Conservation (phyloP, 2,113 vertebrate species). For the Cololabis saira region DNA sequence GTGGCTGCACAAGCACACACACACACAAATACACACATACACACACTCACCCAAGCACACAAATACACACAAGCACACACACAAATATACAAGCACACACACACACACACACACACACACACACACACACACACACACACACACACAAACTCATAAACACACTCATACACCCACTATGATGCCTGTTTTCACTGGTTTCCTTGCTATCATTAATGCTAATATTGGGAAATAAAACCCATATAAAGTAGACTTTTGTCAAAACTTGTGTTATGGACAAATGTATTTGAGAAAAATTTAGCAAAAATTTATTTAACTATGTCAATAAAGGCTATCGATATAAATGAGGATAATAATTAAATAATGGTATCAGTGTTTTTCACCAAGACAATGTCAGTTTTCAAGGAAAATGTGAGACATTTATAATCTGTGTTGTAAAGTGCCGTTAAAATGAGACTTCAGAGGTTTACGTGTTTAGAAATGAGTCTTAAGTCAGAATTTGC, state of each 20-base stretch:
- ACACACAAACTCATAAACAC: not conserved
- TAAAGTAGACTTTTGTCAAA: not conserved
- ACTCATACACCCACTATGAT: not conserved
- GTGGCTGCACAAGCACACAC: not conserved
- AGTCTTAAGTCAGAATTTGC: no score
- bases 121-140: not conserved
- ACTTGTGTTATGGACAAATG: no score
- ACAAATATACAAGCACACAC: conserved; percentile 36
- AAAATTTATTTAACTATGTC: no score
- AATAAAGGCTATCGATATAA: no score
- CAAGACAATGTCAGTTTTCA: no score
- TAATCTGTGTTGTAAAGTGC: conserved; percentile 20
- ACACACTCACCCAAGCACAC: not conserved
- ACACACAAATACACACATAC: not conserved
- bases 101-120: conserved; percentile 32
- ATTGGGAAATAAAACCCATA: not conserved
- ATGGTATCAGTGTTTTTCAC: no score
- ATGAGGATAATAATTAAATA: no score
- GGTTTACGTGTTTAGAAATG: not conserved
- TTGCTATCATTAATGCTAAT: not conserved
- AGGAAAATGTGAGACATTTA: not conserved
- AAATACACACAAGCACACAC: not conserved
- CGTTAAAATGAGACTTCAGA: conserved; percentile 63
- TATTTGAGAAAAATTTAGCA: no score
- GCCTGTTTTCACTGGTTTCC: conserved; percentile 8